Conservation (phyloP, 2,888 invertebrate species). For the Argyresthia goedartella region DNA sequence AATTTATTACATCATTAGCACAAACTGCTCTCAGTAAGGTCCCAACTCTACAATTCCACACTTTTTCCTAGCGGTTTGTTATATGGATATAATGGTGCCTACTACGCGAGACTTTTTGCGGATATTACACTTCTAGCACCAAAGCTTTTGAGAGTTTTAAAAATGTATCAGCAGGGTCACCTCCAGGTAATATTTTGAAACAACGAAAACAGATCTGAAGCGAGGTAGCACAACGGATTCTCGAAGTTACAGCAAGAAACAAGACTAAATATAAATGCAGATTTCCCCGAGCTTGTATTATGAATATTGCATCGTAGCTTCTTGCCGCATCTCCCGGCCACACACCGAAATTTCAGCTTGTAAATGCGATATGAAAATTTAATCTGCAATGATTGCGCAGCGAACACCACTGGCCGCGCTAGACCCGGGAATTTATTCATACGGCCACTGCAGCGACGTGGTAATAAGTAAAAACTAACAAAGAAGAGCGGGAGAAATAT, state of each 20-base stretch:
- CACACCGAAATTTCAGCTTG: slow-evolving; percentile 23
- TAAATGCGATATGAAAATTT: slow-evolving; percentile 45
- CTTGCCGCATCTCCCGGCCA: slow-evolving; percentile 11
- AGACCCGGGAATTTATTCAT: slow-evolving; percentile 37
- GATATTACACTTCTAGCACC: slow-evolving; percentile 58
- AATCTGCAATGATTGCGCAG: slow-evolving; percentile 39
- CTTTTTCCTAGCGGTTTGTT: slow-evolving; percentile 41
- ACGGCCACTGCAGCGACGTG: slow-evolving; percentile 33
- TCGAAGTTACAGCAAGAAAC: slow-evolving; percentile 1
- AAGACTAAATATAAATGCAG: slow-evolving; percentile 13
- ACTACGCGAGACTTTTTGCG: slow-evolving; percentile 45
- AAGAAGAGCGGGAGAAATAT: slow-evolving; percentile 31
- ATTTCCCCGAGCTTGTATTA: slow-evolving; percentile 20
- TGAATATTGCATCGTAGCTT: slow-evolving; percentile 34
- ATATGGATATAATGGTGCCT: slow-evolving; percentile 38
- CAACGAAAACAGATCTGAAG: neutral
- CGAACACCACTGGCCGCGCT: slow-evolving; percentile 15
- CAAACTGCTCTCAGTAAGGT: slow-evolving; percentile 20
- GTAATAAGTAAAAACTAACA: slow-evolving; percentile 53
- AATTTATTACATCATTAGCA: too few species aligned
- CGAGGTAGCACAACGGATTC: neutral
- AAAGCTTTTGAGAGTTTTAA: slow-evolving; percentile 45
- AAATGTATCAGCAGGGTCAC: slow-evolving; percentile 15
- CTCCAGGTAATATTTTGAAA: neutral
- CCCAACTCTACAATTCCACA: slow-evolving; percentile 21